Evolutionary conservation across 2,113 vertebrate genomes (phyloP).

Genomic region (Clarias macrocephalus): DNA sequence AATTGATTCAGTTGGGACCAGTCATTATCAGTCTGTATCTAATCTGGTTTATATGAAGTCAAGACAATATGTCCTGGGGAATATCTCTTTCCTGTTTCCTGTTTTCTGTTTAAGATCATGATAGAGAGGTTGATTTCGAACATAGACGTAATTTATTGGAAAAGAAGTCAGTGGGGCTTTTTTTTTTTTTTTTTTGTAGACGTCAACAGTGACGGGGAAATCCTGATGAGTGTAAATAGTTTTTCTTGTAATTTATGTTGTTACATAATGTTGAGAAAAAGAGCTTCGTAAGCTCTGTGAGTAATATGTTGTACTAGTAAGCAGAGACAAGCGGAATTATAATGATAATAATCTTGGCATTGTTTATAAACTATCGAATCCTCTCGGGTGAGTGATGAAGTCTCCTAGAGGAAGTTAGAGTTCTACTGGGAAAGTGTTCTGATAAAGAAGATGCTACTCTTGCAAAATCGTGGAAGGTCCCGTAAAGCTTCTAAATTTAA

Average conservation of each 20-base stretch:
- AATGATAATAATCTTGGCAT: neutral
- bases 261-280: neutral
- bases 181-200: neutral
- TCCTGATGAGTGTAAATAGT: neutral
- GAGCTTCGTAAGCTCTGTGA: neutral
- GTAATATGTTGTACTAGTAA: neutral
- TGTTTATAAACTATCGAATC: neutral
- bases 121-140: neutral
- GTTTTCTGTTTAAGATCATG: neutral
- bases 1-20: too few relatives aligned
- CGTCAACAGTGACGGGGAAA: neutral
- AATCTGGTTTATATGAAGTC: too few relatives aligned
- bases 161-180: neutral
- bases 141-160: neutral
- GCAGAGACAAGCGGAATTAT: too few relatives aligned
- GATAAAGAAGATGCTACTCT: neutral
- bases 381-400: neutral
- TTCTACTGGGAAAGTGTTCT: neutral
- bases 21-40: too few relatives aligned
- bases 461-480: neutral
- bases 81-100: neutral
- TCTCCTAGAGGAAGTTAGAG: neutral
- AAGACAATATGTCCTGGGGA: neutral
- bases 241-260: neutral
- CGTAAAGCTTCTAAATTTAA: neutral